phyloP scores from a whole-genome alignment of 23 tunicate genomes.

The Clavelina lepadiformis region DNA sequence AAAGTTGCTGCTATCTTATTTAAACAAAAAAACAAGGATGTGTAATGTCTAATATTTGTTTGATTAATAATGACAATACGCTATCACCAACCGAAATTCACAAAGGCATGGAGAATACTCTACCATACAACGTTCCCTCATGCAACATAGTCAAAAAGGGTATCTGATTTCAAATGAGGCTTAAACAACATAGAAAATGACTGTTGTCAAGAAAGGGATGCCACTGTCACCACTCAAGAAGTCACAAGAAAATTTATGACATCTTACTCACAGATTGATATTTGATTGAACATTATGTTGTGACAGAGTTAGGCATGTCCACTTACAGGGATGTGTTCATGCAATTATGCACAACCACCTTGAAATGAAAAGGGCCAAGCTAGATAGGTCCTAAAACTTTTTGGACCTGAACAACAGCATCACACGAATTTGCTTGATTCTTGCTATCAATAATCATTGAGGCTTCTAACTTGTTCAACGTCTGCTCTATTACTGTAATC shows the following conservation, averaged over 20 bases:
- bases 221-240: slow-evolving; percentile 7
- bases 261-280: slow-evolving; percentile 6
- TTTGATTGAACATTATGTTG: slow-evolving; percentile 11
- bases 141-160: slow-evolving; percentile 7
- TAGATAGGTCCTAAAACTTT: slow-evolving; percentile 11
- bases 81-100: slow-evolving; percentile 15
- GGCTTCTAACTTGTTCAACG: slow-evolving; percentile 5
- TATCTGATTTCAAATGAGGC: slow-evolving; percentile 4
- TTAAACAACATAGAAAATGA: background rate
- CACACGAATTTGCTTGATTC: slow-evolving; percentile 9
- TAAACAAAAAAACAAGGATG: no score
- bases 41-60: no score
- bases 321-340: slow-evolving; percentile 7
- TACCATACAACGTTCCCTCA: slow-evolving; percentile 7
- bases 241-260: slow-evolving; percentile 7
- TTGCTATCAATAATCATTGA: slow-evolving; percentile 8
- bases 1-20: no score
- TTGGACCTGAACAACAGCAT: slow-evolving; percentile 5
- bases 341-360: slow-evolving; percentile 8
- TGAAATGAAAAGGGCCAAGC: slow-evolving; percentile 14
- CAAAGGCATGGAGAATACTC: slow-evolving; percentile 5
- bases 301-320: slow-evolving; percentile 6
- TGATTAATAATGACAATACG: no score
- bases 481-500: slow-evolving; percentile 1
- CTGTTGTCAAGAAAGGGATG: background rate